These are phyloP conservation scores for Fissipunctia ypsillon DNA, from an alignment of 2,888 invertebrate species.

Conservation along the genomic window DNA sequence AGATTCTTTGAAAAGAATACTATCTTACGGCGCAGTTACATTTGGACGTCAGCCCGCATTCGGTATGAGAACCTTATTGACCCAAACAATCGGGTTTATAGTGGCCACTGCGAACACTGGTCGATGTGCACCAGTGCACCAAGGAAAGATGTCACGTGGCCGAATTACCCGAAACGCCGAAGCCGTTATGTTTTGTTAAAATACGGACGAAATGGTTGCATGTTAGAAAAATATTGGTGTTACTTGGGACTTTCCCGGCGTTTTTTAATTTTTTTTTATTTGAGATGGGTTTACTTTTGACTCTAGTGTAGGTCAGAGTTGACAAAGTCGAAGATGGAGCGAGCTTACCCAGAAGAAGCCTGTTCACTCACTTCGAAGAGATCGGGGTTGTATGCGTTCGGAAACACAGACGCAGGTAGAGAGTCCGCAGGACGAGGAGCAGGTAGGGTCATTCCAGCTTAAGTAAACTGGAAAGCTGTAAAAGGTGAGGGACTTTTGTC, in stretches of 20 bases:
- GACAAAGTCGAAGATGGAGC: no score
- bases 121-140: neutral
- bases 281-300: no score
- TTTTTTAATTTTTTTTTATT: no score
- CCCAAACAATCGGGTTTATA: neutral
- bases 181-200: neutral
- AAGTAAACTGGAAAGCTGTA: neutral
- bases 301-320: no score
- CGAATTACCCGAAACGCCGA: neutral
- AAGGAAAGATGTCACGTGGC: neutral
- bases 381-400: no score
- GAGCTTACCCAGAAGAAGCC: no score
- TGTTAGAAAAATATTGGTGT: neutral
- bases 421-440: no score
- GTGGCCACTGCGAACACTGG: neutral
- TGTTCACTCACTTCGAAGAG: no score
- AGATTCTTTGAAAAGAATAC: neutral
- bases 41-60: neutral
- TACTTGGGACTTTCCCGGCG: no score
- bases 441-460: no score
- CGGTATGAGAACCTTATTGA: neutral
- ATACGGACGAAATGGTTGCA: neutral
- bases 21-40: neutral
- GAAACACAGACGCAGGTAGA: no score
- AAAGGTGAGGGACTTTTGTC: constrained; percentile 25